Base-by-base conservation (phyloP, 2,888 invertebrate species). In the Euspilapteryx auroguttella region DNA sequence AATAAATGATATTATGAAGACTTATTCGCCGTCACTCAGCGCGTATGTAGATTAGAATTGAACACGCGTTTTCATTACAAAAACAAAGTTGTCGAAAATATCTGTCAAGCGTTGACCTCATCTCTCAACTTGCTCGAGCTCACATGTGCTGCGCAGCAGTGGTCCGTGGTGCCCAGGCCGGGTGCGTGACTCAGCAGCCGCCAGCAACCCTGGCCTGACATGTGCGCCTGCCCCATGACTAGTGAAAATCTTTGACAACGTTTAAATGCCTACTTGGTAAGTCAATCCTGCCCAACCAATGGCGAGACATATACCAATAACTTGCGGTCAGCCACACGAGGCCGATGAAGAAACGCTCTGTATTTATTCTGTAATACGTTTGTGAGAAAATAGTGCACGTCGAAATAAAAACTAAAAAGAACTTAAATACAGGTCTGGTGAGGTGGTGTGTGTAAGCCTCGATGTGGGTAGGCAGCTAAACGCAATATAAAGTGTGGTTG, bases 401-500 rank as follows among this genome's bases (percentile, higher is more conserved):
- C 45, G 56, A 51, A 59, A 64, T 62, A 68, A 65, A 58, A 62
- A 59, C 54, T 55, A 54, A 64, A 66, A 68, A 69, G 65, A 64
- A 25, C 21, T n/a, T n/a, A 25, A 45, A 42, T 41, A 45, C 52
- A 56, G 57, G 55, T 52, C 53, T 17, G 17, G 49, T 50, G 45
- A 40, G 37, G 35, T 34, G 48, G 45, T 51, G 50, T 57, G 56
- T 62, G 57, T 61, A 61, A 56, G 49, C 42, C 41, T 44, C 49
- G 55, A 61, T 64, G 66, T 65, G 68, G 55, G 73, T 66, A 68
- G 68, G 61, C 62, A 54, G 66, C 66, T 71, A 69, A 69, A 69
- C 69, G 69, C 59, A 71, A 73, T 69, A 73, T 73, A 75, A 71
- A 71, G 69, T 68, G 69, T 59, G 71, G 68, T 68, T 66, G 68